A percentile compares a stretch with the other conserved stretches of the same genome.
Evolutionary conservation across 2,888 invertebrate genomes (phyloP).

Genomic region (Calameuta pallipes): DNA sequence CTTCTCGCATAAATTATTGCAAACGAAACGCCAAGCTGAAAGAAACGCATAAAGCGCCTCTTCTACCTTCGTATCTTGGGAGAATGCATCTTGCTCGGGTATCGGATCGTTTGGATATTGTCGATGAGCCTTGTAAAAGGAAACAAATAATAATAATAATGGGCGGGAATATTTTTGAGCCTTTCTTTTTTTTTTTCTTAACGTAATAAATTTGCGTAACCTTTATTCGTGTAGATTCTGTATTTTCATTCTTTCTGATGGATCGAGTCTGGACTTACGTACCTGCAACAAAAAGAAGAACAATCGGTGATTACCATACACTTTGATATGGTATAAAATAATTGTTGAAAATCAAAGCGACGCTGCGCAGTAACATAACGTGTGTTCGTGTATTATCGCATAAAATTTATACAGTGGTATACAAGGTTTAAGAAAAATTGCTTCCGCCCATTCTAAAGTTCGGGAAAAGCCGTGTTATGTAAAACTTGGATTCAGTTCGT

Average conservation of each 20-base stretch:
- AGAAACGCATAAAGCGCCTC: constrained; percentile 58
- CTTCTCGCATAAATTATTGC: constrained; percentile 62
- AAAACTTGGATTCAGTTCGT: constrained; percentile 45
- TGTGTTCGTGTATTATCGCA: neutral
- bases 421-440: neutral
- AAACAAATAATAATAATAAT: neutral
- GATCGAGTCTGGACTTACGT: constrained; percentile 38
- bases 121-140: neutral
- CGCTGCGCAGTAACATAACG: neutral
- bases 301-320: neutral
- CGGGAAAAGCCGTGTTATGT: constrained; percentile 11
- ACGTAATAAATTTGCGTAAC: neutral
- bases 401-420: neutral
- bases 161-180: neutral
- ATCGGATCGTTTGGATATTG: neutral
- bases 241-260: neutral
- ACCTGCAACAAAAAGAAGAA: constrained; percentile 53
- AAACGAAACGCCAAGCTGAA: constrained; percentile 59
- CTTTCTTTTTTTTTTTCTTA: neutral
- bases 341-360: neutral
- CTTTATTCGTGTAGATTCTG: neutral
- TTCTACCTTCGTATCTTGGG: constrained; percentile 23
- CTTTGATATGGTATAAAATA: neutral
- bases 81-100: neutral
- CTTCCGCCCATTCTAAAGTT: neutral